These are phyloP conservation scores for Ptychodera flava DNA, from an alignment of 35 echinoderm and acorn worm species.

Conservation along the genomic window DNA sequence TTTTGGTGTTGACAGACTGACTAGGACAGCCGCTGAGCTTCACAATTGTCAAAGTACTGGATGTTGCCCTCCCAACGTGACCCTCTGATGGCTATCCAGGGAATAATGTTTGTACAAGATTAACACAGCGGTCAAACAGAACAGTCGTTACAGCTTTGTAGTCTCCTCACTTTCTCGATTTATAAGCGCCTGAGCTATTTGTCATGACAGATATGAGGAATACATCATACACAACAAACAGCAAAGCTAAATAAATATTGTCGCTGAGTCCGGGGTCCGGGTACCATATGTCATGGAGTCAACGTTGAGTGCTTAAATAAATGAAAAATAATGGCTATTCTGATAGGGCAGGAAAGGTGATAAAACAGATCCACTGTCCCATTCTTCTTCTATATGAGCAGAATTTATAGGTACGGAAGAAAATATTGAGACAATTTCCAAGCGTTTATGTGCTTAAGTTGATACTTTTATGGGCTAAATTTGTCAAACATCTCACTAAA, in stretches of 20 bases:
- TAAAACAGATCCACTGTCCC: neutral
- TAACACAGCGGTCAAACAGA: neutral
- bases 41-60: neutral
- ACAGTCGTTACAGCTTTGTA: neutral
- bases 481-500: neutral
- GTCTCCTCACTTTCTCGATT: neutral
- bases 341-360: neutral
- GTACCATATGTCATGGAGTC: neutral
- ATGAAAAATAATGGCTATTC: neutral
- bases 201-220: neutral
- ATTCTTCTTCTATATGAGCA: neutral
- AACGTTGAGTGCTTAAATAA: neutral
- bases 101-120: neutral
- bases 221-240: neutral
- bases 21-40: neutral
- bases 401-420: neutral
- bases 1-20: neutral
- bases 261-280: neutral
- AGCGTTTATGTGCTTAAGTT: neutral
- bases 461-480: neutral
- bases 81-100: neutral
- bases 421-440: neutral
- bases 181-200: neutral
- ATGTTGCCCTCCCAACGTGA: neutral
- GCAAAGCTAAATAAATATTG: neutral